A percentile compares a stretch with the other conserved stretches of the same genome.
These are phyloP conservation scores for Sebastolobus altivelis DNA, from an alignment of 2,797 vertebrate species.

Conservation along the genomic window DNA sequence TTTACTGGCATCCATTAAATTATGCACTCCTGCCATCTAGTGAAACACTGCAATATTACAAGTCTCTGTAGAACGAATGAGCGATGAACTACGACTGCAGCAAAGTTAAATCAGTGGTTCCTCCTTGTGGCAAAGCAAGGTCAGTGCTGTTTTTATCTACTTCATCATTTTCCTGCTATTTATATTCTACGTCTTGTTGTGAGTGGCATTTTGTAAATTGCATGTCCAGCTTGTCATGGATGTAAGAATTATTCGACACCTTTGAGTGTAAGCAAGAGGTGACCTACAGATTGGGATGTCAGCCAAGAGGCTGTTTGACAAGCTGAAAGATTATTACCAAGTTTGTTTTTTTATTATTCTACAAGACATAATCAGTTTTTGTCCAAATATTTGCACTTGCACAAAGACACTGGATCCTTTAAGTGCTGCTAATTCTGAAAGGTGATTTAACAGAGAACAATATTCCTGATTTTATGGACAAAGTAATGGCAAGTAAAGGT, in stretches of 20 bases:
- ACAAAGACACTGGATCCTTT: not conserved
- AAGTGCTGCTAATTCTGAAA: not conserved
- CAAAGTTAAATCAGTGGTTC: constrained; percentile 51
- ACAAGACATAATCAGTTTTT: not conserved
- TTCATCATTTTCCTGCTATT: constrained; percentile 7
- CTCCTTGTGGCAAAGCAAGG: constrained; percentile 68
- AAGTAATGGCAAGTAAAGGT: constrained; percentile 31
- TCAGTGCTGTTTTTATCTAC: constrained; percentile 45
- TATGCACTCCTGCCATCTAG: constrained; percentile 58
- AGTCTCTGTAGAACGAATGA: not conserved
- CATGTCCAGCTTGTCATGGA: constrained; percentile 13
- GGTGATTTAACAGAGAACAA: not conserved
- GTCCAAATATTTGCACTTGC: not conserved
- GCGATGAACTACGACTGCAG: not conserved
- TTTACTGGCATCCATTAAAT: not conserved
- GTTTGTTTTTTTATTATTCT: not conserved
- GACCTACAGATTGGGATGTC: not conserved
- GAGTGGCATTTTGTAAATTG: constrained; percentile 31
- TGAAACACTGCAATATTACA: constrained; percentile 36
- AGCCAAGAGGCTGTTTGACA: constrained; percentile 1
- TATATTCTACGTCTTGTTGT: not conserved
- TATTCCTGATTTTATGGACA: constrained; percentile 4
- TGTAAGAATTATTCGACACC: constrained; percentile 13
- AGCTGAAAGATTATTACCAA: not conserved
- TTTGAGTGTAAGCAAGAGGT: not conserved